phyloP scores from a whole-genome alignment of 1,140 invertebrate genomes.

The Cydia amplana region DNA sequence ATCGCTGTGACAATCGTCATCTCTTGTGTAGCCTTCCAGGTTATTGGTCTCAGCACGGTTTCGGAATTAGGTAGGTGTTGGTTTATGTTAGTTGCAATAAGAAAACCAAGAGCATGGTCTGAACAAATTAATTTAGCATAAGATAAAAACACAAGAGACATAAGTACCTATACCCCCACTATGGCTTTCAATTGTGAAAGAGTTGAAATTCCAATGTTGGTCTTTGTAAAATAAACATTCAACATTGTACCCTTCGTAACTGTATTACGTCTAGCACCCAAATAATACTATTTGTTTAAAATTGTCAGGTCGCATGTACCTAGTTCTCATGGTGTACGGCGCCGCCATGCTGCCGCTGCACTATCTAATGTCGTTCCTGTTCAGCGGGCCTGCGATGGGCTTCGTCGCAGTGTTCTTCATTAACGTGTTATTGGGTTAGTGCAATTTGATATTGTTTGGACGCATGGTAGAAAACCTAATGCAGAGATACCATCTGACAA shows the following conservation, averaged over 20 bases:
- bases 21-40: conserved; percentile 80
- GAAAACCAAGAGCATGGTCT: too few relatives aligned
- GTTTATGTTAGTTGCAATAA: not conserved
- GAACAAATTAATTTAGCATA: too few relatives aligned
- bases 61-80: conserved; percentile 74
- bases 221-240: not conserved
- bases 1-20: conserved; percentile 77
- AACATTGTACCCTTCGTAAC: not conserved
- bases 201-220: too few relatives aligned
- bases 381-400: conserved; percentile 84
- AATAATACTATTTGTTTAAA: not conserved
- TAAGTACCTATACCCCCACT: too few relatives aligned
- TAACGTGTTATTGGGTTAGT: conserved; percentile 84
- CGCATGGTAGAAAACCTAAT: too few relatives aligned
- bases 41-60: conserved; percentile 77
- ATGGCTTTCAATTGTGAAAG: too few relatives aligned
- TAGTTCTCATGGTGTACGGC: conserved; percentile 76
- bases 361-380: conserved; percentile 65
- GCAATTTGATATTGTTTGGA: not conserved
- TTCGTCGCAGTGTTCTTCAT: conserved; percentile 87
- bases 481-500: too few relatives aligned
- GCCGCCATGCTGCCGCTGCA: conserved; percentile 78
- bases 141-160: too few relatives aligned
- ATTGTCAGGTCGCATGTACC: conserved; percentile 68
- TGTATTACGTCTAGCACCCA: not conserved